phyloP scores from a whole-genome alignment of 1,140 invertebrate genomes.

The Berghia stephanieae region DNA sequence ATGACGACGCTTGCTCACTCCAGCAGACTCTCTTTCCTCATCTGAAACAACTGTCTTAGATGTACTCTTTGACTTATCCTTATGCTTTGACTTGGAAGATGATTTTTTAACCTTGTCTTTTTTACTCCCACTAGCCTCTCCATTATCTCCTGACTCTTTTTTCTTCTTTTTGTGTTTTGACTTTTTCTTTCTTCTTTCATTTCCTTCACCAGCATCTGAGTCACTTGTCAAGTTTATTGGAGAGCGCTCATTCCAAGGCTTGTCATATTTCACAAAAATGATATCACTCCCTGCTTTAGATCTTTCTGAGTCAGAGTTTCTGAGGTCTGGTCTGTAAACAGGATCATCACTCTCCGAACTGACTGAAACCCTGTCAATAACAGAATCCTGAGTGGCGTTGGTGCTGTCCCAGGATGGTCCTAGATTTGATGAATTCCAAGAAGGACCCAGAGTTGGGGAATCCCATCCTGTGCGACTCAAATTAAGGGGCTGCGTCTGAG shows the following conservation, averaged over 20 bases:
- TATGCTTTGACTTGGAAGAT: neutral
- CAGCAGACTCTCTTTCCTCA: constrained; percentile 1
- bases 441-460: constrained; percentile 56
- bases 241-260: constrained; percentile 70
- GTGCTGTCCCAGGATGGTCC: constrained; percentile 20
- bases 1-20: neutral
- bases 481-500: neutral
- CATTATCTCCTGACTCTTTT: neutral
- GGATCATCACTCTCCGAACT: constrained; percentile 36
- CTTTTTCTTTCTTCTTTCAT: constrained; percentile 28
- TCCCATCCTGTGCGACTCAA: constrained; percentile 44
- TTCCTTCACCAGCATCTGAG: constrained; percentile 55
- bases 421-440: no score
- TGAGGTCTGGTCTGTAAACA: constrained; percentile 11
- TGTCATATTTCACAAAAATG: constrained; percentile 69
- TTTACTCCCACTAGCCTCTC: neutral
- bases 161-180: constrained; percentile 31
- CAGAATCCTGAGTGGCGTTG: neutral
- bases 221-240: constrained; percentile 68
- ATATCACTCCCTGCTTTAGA: constrained; percentile 46
- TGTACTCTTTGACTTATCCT: constrained; percentile 8
- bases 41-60: neutral
- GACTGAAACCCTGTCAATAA: constrained; percentile 21
- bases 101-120: neutral
- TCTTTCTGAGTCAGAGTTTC: constrained; percentile 47